phyloP scores from a whole-genome alignment of 2,113 vertebrate species.

The Ochotona curzoniae region DNA sequence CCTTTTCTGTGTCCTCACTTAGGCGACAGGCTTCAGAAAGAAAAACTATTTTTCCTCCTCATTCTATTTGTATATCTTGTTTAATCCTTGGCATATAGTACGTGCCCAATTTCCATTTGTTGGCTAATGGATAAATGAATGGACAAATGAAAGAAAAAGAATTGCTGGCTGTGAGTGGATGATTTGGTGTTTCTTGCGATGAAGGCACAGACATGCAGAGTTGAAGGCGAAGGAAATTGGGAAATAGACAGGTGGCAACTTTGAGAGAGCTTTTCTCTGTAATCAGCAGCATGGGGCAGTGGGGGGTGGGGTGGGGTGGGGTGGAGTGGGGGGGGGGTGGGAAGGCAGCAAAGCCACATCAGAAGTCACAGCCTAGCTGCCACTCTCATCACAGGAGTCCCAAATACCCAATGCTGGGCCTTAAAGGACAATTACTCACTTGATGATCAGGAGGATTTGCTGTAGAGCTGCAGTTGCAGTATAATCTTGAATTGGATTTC shows the following conservation, averaged over 20 bases:
- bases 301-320: background rate
- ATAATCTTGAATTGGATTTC: constrained; percentile 51
- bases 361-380: background rate
- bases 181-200: background rate
- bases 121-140: background rate
- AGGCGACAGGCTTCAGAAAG: background rate
- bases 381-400: background rate
- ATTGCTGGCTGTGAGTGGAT: background rate
- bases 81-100: constrained; percentile 13
- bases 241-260: background rate
- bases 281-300: background rate
- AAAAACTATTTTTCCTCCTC: background rate
- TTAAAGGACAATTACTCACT: constrained; percentile 47
- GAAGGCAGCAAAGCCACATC: background rate
- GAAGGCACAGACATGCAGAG: background rate
- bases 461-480: constrained; percentile 35
- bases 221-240: background rate
- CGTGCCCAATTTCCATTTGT: background rate
- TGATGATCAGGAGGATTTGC: constrained; percentile 19
- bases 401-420: background rate
- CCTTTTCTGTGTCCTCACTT: background rate
- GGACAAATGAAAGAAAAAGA: background rate
- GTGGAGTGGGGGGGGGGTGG: fast-evolving
- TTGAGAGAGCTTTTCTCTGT: constrained; percentile 10
- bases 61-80: background rate